These are phyloP conservation scores for Kradibia gibbosae DNA, from an alignment of 1,140 invertebrate species.

Conservation along the genomic window DNA sequence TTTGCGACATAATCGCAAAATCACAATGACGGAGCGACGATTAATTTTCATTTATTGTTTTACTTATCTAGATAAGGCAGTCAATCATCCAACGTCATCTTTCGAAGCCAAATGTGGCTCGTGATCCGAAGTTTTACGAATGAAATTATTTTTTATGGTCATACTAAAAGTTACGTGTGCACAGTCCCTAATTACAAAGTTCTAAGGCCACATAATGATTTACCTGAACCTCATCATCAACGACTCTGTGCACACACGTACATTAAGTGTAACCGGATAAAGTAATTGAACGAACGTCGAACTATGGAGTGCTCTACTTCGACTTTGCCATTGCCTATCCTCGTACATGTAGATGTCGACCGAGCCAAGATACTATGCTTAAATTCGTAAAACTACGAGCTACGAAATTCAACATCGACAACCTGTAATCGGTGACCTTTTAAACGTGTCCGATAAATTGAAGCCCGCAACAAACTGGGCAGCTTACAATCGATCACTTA, in stretches of 20 bases:
- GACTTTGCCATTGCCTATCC: background rate
- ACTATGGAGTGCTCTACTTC: background rate
- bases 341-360: background rate
- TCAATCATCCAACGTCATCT: background rate
- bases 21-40: no score
- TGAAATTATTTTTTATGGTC: conserved; percentile 1
- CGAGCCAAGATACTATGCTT: background rate
- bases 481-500: background rate
- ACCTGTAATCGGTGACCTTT: background rate
- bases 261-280: background rate
- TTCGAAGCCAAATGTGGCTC: background rate
- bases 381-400: background rate
- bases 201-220: conserved; percentile 7
- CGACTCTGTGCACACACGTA: background rate
- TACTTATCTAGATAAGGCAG: no score
- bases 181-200: background rate
- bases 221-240: background rate
- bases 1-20: no score
- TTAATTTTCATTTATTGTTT: no score
- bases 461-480: background rate
- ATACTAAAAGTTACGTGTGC: background rate
- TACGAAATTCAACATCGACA: background rate
- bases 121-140: background rate
- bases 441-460: background rate
- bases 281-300: conserved; percentile 19